Evolutionary conservation across 2,888 invertebrate species (phyloP), one percentile per base, ranked within the genome.

Genomic region (Noctua fimbriata): DNA sequence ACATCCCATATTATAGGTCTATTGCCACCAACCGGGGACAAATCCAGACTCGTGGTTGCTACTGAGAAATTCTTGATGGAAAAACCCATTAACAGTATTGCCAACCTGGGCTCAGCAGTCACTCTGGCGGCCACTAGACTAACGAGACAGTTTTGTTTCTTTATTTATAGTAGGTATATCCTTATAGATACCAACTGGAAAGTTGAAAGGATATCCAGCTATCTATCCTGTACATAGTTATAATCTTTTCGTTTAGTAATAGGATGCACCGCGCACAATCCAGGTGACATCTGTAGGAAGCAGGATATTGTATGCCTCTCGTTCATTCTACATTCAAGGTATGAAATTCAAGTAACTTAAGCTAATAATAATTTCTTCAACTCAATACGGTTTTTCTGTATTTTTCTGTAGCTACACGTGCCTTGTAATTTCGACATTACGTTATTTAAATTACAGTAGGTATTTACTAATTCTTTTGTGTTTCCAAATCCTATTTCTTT

Each of bases 221-320:
- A 44, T 36, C 21, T 49, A 32, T n/a, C 47, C 55, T 41, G 55
- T 9, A 36, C 21, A 12, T 65, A 28, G 21, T 41, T 65, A 80
- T 28, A 69, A 69, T 24, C 28, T 32, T 41, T 28, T 69, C n/a
- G 49, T 41, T 69, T 9, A 69, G 60, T 21, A 75, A 60, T 36
- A 76, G 70, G 66, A 76, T 28, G 49, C 28, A 63, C 49, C 10
- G 41, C 16, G 36, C 44, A 76, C 77, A 60, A 71, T 77, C 71
- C 44, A 77, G 36, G 44, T 63, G 55, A 58, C n/a, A 69, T 84
- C 47, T 71, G 36, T 41, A 69, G 67, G 67, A 83, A 83, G 55
- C 55, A 55, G 47, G 67, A 78, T 84, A 82, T 69, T 72, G 78
- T 60, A 12, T n/a, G 60, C 36, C n/a, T 76, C 65, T 52, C 21